Evolutionary conservation across 2,888 invertebrate genomes (phyloP), one percentile per base, ranked within the genome.

Genomic region (Rotaria macrura): DNA sequence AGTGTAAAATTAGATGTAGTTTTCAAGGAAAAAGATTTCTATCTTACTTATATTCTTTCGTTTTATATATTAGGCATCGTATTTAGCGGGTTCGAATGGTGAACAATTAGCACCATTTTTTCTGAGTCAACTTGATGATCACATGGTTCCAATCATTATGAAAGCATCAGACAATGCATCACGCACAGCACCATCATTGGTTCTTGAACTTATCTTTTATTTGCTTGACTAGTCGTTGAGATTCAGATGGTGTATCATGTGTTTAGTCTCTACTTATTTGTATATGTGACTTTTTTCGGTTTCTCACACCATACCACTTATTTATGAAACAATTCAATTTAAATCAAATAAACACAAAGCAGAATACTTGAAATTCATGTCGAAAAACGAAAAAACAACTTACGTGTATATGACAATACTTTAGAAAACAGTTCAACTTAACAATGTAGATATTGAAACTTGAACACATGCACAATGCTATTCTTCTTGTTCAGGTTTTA

Each of bases 71-170:
- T 79, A 79, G 79, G 79, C 79, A 12, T 79, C 43, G n/a, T 79
- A 79, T 79, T 43, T 79, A 79, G 40, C 79, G n/a, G 79, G 79
- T 79, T 79, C 79, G 2, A 79, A 79, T 79, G 79, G 79, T 79
- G 79, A 79, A 79, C 79, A 79, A 43, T 79, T 79, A 79, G 9
- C 79, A 43, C 43, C 40, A 43, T 79, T 79, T 14, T 79, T 79
- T 25, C 25, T 79, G 12, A 79, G 79, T 79, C 79, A 79, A n/a
- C 43, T 79, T 43, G 79, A 79, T 43, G 79, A 79, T 79, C 43
- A 43, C n/a, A 40, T 79, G 40, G n/a, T 79, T 25, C 79, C 79
- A 25, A 79, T 79, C 43, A n/a, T 79, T 10, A 79, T 79, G 79
- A 79, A 79, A 25, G 79, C 79, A 43, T 40, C 79, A 10, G 79